Evolutionary conservation across 2,113 vertebrate genomes (phyloP).

Genomic region (Kryptolebias marmoratus): DNA sequence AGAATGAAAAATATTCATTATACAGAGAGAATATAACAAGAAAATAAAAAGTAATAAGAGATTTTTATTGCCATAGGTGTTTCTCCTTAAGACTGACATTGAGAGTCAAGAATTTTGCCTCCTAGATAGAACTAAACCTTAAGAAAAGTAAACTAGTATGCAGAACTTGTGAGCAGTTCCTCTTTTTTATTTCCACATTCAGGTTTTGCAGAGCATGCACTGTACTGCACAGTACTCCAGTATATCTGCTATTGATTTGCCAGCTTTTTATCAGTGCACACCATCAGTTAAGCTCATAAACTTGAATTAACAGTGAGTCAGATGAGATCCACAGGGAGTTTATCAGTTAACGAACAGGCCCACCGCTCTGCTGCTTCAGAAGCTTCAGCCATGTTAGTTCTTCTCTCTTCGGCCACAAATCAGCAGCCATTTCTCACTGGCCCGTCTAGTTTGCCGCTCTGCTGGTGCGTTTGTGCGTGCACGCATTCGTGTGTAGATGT

Average conservation of each 20-base stretch:
- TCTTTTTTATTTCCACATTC: neutral
- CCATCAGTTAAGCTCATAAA: conserved; percentile 42
- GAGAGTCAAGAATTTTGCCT: too few relatives aligned
- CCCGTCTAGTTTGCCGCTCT: conserved; percentile 59
- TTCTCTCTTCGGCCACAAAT: conserved; percentile 51
- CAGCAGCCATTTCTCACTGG: conserved; percentile 70
- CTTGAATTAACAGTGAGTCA: conserved; percentile 27
- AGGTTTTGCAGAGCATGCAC: neutral
- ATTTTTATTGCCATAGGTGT: too few relatives aligned
- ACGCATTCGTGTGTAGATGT: conserved; percentile 1
- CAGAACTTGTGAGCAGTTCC: too few relatives aligned
- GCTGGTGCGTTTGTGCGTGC: conserved; percentile 1
- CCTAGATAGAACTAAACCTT: too few relatives aligned
- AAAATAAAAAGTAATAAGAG: too few relatives aligned
- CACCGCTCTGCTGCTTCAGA: conserved; percentile 26
- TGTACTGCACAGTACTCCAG: too few relatives aligned
- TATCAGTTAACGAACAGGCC: conserved; percentile 47
- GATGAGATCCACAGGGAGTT: conserved; percentile 37
- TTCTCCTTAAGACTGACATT: too few relatives aligned
- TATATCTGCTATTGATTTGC: conserved; percentile 15
- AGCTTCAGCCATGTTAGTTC: conserved; percentile 61
- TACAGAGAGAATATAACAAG: neutral
- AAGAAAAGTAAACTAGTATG: too few relatives aligned
- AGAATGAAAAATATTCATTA: neutral
- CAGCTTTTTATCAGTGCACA: conserved; percentile 5